These are phyloP conservation scores for Noctilio leporinus DNA, from an alignment of 2,113 vertebrate species.

Conservation along the genomic window DNA sequence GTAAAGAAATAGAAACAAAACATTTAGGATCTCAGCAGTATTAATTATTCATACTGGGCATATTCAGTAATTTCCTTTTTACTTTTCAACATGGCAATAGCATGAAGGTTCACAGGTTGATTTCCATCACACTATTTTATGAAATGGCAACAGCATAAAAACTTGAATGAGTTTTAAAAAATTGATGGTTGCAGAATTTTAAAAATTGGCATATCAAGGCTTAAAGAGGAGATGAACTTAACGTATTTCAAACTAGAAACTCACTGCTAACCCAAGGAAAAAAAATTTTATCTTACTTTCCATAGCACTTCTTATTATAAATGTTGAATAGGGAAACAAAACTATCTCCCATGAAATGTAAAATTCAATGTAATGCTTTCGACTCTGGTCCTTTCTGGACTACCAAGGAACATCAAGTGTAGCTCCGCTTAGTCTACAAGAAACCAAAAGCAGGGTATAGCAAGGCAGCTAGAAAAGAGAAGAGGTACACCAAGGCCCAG, in stretches of 20 bases:
- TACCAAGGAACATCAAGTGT: background rate
- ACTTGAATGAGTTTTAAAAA: background rate
- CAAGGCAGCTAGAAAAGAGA: background rate
- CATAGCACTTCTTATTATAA: background rate
- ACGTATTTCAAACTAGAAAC: background rate
- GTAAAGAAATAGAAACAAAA: constrained; percentile 37
- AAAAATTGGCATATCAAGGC: background rate
- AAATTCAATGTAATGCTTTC: background rate
- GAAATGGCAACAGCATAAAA: background rate
- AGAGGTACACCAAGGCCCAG: background rate
- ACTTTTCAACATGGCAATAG: background rate
- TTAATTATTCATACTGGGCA: background rate
- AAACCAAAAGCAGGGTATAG: background rate
- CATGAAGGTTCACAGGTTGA: background rate
- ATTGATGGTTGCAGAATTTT: background rate
- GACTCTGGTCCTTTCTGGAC: background rate
- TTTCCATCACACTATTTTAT: background rate
- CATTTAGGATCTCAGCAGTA: background rate
- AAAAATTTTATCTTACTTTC: background rate
- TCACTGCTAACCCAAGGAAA: background rate
- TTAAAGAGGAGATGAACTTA: background rate
- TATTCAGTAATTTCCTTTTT: constrained; percentile 17
- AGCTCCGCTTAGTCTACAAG: background rate
- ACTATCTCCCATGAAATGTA: background rate
- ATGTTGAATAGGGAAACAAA: background rate